These are phyloP conservation scores for Mirounga angustirostris DNA, from an alignment of 2,113 vertebrate genomes.

Conservation along the genomic window DNA sequence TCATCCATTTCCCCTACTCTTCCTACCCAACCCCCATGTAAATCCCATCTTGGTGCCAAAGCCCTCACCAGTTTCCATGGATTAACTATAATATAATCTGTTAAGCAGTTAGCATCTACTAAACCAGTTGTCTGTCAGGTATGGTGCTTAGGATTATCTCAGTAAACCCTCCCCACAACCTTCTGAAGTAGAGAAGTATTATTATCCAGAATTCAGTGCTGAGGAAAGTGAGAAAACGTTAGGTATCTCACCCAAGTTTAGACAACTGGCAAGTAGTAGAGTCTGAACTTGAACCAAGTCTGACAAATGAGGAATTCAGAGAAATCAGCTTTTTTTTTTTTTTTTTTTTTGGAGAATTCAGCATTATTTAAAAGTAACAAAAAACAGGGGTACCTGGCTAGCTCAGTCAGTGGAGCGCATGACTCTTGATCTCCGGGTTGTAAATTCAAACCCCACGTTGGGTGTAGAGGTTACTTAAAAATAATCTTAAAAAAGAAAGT, in stretches of 20 bases:
- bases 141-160: background rate
- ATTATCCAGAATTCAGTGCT: background rate
- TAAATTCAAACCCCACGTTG: background rate
- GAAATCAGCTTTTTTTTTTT: background rate
- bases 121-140: background rate
- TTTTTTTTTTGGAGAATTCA: background rate
- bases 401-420: background rate
- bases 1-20: background rate
- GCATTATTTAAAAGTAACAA: background rate
- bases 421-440: background rate
- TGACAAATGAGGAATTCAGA: background rate
- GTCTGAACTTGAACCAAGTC: background rate
- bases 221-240: background rate
- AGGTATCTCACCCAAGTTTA: background rate
- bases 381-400: background rate
- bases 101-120: background rate
- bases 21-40: too few species aligned
- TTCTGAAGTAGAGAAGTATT: background rate
- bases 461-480: background rate
- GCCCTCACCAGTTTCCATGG: background rate
- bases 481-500: background rate
- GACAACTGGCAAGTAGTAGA: background rate
- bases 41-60: background rate
- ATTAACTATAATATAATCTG: background rate
- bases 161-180: background rate